phyloP scores from a whole-genome alignment of 2,888 invertebrate species.

The Hedychridium roseum region DNA sequence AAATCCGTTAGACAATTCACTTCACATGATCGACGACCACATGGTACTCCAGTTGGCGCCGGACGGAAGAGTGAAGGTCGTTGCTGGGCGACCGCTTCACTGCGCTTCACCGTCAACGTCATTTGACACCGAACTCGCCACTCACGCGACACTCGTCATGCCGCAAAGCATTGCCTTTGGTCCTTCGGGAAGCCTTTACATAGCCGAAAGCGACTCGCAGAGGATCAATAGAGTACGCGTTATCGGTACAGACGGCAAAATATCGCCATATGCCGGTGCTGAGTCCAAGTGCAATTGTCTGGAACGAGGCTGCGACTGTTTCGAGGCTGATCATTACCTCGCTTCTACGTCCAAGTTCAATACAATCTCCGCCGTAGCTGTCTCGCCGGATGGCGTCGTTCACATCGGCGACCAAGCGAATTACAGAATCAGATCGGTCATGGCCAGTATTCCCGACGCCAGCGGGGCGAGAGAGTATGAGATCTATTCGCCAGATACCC shows the following conservation, averaged over 20 bases:
- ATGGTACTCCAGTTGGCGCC: conserved; percentile 92
- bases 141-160: conserved; percentile 89
- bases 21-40: conserved; percentile 96
- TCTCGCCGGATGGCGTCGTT: conserved; percentile 92
- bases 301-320: conserved; percentile 91
- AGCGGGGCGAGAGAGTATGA: conserved; percentile 87
- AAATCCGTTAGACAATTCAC: conserved; percentile 91
- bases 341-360: conserved; percentile 95
- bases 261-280: conserved; percentile 91
- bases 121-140: conserved; percentile 86
- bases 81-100: conserved; percentile 92
- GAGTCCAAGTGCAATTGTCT: conserved; percentile 94
- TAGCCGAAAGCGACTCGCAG: conserved; percentile 96
- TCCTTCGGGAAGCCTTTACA: conserved; percentile 89
- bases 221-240: conserved; percentile 90
- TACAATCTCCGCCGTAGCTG: conserved; percentile 90
- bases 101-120: conserved; percentile 85
- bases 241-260: conserved; percentile 92
- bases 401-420: conserved; percentile 96
- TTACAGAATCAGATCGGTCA: conserved; percentile 85
- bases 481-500: conserved; percentile 93
- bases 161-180: conserved; percentile 95
- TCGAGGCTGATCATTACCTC: conserved; percentile 88
- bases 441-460: conserved; percentile 88
- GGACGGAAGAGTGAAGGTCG: conserved; percentile 89